phyloP scores from a whole-genome alignment of 2,888 invertebrate genomes.

The Lepas anatifera region DNA sequence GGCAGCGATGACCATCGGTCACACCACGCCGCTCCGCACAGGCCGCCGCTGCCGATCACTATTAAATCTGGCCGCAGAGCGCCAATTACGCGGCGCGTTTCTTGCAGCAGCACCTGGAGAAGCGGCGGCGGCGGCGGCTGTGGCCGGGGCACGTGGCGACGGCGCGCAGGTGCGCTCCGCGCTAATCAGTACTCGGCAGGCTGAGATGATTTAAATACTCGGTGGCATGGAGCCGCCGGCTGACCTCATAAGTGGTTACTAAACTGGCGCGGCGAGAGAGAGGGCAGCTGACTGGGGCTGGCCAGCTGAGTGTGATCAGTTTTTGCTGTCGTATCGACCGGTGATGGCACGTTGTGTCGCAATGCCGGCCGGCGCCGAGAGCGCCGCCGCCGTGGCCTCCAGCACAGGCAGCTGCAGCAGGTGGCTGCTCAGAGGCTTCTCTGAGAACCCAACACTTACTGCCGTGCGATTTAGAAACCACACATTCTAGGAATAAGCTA shows the following conservation, averaged over 20 bases:
- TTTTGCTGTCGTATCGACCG: not conserved
- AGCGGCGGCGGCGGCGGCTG: not conserved
- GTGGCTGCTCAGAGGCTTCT: too few species aligned
- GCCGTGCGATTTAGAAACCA: too few species aligned
- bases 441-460: too few species aligned
- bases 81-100: not conserved
- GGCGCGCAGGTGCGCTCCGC: not conserved
- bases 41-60: not conserved
- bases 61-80: not conserved
- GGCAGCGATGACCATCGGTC: not conserved
- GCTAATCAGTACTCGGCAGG: not conserved
- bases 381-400: not conserved
- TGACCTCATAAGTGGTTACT: not conserved
- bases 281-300: too few species aligned
- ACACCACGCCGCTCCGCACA: not conserved
- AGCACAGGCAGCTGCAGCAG: too few species aligned
- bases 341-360: not conserved
- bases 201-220: constrained; percentile 4
- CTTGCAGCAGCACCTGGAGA: constrained; percentile 4
- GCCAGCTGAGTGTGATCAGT: not conserved
- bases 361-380: not conserved
- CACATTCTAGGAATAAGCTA: too few species aligned
- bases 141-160: not conserved
- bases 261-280: too few species aligned
- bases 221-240: not conserved